Evolutionary conservation across 2,113 vertebrate species (phyloP).

Genomic region (Origma solitaria): DNA sequence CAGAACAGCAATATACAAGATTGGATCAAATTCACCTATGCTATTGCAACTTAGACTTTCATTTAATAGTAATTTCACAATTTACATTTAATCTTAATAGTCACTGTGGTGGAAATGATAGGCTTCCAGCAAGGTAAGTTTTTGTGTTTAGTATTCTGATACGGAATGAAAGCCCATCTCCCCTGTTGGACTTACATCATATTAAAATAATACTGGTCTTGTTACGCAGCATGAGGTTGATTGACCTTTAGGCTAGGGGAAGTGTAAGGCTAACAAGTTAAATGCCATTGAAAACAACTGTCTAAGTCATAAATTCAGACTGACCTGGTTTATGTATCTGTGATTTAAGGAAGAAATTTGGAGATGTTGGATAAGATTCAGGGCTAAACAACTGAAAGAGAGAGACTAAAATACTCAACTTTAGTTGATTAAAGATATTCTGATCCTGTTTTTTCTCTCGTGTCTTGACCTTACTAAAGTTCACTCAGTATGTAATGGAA

Average conservation of each 20-base stretch:
- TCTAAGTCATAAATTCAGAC: background rate
- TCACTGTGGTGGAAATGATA: background rate
- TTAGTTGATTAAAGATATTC: constrained; percentile 62
- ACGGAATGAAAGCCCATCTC: background rate
- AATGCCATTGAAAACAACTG: background rate
- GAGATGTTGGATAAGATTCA: background rate
- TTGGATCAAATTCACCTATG: background rate
- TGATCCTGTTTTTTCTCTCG: constrained; percentile 72
- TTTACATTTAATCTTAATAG: background rate
- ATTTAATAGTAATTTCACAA: background rate
- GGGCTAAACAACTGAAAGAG: constrained; percentile 43
- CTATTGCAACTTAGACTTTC: background rate
- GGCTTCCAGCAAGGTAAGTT: background rate
- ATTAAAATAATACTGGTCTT: background rate
- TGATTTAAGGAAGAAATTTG: background rate
- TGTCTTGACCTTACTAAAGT: constrained; percentile 72
- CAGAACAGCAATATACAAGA: background rate
- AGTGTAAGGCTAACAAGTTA: background rate
- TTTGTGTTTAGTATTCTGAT: background rate
- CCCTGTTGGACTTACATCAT: background rate
- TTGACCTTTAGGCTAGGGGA: background rate
- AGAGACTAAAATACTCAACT: constrained; percentile 54
- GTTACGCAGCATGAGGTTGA: background rate
- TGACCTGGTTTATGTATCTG: background rate
- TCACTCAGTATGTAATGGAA: constrained; percentile 86